Base-by-base conservation (phyloP, 1,140 invertebrate genomes). In the Microplitis mediator region DNA sequence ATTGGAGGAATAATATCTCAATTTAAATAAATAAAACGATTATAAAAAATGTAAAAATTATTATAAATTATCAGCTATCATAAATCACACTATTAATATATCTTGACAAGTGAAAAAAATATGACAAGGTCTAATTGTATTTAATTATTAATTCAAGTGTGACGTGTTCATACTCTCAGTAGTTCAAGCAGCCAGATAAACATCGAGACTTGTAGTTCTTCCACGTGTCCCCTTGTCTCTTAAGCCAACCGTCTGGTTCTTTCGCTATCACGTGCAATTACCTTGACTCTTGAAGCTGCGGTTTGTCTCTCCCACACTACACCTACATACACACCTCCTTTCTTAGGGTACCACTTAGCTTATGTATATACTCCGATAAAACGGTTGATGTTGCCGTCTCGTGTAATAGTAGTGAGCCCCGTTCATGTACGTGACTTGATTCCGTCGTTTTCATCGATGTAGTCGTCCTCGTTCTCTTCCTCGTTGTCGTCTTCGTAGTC, bases 121-220 rank as follows among this genome's bases (percentile, higher is more conserved):
- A 63, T 32, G 16, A 50, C 39, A 45, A 36, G 9, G 11, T 50
- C 51, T 70, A 70, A 70, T 70, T 70, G 69, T 70, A 70, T 70
- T 70, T 70, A 70, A 70, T 70, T 70, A 70, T 60, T 39, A 60
- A 69, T 54, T 32, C 68, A 14, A 52, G 45, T 54, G 34, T 35
- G 52, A 45, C 69, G 62, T 63, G 39, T 39, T 58, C 60, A 31
- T 16, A 34, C 69, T 54, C 67, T 69, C 67, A 69, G 67, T 69
- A 35, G 56, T 54, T 62, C 69, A 52, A 71, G 61, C 62, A 62
- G 58, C 54, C 61, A 60, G 69, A 71, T 71, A 71, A 71, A 71
- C 69, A 71, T 71, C 69, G 60, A 63, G 60, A 60, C 56, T 69
- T 56, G 13, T 62, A 62, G 32, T 39, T 45, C 31, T 56, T 14